A percentile compares a stretch with the other conserved stretches of the same genome.
Conservation (phyloP, 2,113 vertebrate species). For the Nestor notabilis region DNA sequence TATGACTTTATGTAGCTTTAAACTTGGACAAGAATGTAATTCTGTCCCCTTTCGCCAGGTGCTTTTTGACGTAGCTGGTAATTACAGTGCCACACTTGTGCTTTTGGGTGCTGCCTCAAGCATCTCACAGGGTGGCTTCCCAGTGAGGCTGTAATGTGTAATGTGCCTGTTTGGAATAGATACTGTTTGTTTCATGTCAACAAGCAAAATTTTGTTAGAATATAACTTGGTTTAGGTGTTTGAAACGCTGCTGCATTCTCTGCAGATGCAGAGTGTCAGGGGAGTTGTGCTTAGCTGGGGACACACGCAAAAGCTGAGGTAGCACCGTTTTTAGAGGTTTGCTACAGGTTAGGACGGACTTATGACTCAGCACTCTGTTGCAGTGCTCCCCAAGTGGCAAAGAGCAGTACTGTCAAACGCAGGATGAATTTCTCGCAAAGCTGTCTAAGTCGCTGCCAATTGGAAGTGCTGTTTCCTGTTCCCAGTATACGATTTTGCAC, state of each 20-base stretch:
- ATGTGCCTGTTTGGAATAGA: not conserved
- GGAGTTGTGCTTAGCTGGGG: not conserved
- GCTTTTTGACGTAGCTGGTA: not conserved
- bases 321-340: not conserved
- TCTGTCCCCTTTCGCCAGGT: not conserved
- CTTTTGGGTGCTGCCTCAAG: not conserved
- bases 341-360: conserved; percentile 34
- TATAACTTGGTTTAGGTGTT: not conserved
- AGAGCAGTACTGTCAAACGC: conserved; percentile 8
- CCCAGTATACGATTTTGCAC: not conserved
- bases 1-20: not conserved
- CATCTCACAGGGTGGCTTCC: not conserved
- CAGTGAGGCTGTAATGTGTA: not conserved
- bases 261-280: not conserved
- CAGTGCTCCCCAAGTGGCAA: conserved; percentile 48
- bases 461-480: not conserved
- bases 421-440: not conserved
- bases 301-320: not conserved
- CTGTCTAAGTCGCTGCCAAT: not conserved
- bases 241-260: not conserved
- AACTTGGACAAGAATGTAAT: not conserved
- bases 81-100: not conserved
- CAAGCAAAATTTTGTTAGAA: not conserved
- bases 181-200: not conserved
- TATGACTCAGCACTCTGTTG: conserved; percentile 53